Percentiles rank a stretch among this genome's conserved stretches.
Evolutionary conservation across 2,797 vertebrate species (phyloP).

Genomic region (Antrozous pallidus): DNA sequence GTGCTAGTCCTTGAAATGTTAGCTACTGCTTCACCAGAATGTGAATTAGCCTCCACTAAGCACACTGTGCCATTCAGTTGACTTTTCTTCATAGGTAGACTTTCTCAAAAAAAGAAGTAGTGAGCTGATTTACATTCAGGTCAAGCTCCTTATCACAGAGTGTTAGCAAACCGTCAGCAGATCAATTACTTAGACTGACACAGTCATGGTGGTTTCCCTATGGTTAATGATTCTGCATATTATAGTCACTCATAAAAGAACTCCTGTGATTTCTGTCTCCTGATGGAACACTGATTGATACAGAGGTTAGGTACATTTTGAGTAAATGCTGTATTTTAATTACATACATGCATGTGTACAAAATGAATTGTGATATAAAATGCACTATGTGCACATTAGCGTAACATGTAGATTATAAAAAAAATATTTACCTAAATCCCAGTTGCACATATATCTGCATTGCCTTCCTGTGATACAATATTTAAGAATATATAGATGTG

Average conservation of each 20-base stretch:
- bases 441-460: not conserved
- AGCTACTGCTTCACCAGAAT: not conserved
- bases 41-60: not conserved
- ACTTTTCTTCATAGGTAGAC: not conserved
- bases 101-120: not conserved
- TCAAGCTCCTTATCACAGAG: not conserved
- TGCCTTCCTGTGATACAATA: not conserved
- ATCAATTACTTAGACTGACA: not conserved
- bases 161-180: not conserved
- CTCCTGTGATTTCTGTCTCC: not conserved
- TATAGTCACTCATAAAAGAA: slow-evolving; percentile 1
- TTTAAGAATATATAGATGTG: not conserved
- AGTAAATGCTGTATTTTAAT: slow-evolving; percentile 9
- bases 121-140: not conserved
- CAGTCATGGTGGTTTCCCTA: not conserved
- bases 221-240: not conserved
- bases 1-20: not conserved
- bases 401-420: not conserved
- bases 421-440: not conserved
- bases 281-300: not conserved
- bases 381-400: not conserved
- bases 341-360: not conserved
- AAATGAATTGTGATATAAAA: slow-evolving; percentile 10
- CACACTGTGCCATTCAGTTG: not conserved
- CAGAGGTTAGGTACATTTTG: not conserved